phyloP scores from a whole-genome alignment of 2,797 vertebrate genomes.

The Scolopax rusticola region DNA sequence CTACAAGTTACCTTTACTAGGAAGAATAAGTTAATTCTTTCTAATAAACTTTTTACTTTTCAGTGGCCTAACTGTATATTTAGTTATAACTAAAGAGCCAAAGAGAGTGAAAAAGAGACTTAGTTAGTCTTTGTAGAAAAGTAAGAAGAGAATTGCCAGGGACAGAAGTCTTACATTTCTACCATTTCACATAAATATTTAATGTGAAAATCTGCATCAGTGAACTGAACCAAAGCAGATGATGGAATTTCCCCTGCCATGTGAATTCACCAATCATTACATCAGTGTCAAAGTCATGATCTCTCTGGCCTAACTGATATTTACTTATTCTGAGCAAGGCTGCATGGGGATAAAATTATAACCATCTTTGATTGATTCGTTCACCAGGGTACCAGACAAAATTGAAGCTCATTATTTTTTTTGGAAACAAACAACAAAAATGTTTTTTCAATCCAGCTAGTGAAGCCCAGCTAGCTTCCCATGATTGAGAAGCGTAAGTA shows the following conservation, averaged over 20 bases:
- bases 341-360: neutral
- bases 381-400: neutral
- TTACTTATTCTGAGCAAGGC: neutral
- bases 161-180: neutral
- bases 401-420: neutral
- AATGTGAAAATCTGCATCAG: neutral
- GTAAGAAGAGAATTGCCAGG: neutral
- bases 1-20: neutral
- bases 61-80: neutral
- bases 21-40: neutral
- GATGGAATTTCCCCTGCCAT: accelerated
- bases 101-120: neutral
- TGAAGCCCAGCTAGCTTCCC: neutral
- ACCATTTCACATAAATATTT: neutral
- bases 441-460: neutral
- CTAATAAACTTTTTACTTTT: neutral
- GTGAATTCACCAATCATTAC: neutral
- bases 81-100: neutral
- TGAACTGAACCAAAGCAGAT: neutral
- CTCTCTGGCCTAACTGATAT: neutral
- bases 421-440: neutral
- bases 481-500: neutral
- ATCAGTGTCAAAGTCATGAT: neutral
- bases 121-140: neutral
- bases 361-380: neutral